A percentile compares a stretch with the other conserved stretches of the same genome.
phyloP scores from a whole-genome alignment of 2,797 vertebrate genomes.

The Loriculus beryllinus region DNA sequence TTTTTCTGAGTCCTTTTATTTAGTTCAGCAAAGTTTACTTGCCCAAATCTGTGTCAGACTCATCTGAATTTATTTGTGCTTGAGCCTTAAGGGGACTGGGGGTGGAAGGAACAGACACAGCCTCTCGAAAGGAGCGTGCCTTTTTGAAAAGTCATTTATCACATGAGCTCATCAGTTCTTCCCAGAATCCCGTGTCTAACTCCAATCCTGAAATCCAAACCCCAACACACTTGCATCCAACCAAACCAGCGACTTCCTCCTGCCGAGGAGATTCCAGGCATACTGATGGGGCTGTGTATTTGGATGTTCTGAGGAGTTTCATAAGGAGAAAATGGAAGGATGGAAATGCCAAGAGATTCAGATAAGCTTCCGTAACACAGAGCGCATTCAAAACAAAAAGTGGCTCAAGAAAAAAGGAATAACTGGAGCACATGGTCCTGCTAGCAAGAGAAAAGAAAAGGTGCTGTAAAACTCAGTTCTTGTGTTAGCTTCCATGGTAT shows the following conservation, averaged over 20 bases:
- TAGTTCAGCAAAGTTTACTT: not conserved
- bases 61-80: not conserved
- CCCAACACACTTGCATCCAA: not conserved
- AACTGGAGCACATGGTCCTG: not conserved
- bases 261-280: slow-evolving; percentile 2
- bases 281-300: not conserved
- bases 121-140: not conserved
- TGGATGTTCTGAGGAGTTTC: not conserved
- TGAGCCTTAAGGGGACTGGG: not conserved
- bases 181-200: not conserved
- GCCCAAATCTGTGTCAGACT: not conserved
- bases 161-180: not conserved
- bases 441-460: not conserved
- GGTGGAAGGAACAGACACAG: not conserved
- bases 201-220: slow-evolving; percentile 15
- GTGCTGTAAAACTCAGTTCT: not conserved
- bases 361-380: not conserved
- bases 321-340: not conserved
- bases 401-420: not conserved
- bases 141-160: slow-evolving; percentile 10
- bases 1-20: not conserved
- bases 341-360: not conserved
- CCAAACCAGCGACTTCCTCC: not conserved
- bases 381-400: not conserved
- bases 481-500: not conserved